Conservation (phyloP, 1,140 invertebrate genomes). For the Drosophila carrolli region DNA sequence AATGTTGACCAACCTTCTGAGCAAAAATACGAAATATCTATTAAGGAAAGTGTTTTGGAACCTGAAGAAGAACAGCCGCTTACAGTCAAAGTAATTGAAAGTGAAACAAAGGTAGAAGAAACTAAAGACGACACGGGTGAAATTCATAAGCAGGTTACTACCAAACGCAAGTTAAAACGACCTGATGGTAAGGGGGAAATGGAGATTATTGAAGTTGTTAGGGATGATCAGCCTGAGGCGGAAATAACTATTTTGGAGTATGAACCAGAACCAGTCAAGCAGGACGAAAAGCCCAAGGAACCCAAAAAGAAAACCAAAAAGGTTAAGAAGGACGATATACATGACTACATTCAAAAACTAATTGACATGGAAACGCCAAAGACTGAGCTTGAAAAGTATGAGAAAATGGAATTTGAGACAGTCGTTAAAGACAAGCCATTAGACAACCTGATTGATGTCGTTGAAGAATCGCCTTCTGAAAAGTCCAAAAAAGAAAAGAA, state of each 20-base stretch:
- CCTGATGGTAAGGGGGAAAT: slow-evolving; percentile 79
- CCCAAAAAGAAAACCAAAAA: slow-evolving; percentile 72
- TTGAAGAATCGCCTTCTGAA: slow-evolving; percentile 40
- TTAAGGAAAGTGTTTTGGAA: slow-evolving; percentile 48
- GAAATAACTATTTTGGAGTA: slow-evolving; percentile 79
- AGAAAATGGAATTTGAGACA: slow-evolving; percentile 77
- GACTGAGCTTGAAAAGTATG: slow-evolving; percentile 80
- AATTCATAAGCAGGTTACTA: slow-evolving; percentile 83
- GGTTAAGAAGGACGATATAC: slow-evolving; percentile 72
- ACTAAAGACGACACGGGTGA: slow-evolving; percentile 66
- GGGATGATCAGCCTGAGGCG: slow-evolving; percentile 81
- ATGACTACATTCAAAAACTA: slow-evolving; percentile 77
- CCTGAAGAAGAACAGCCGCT: slow-evolving; percentile 40
- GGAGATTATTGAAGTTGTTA: slow-evolving; percentile 83
- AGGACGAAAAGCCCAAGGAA: slow-evolving; percentile 65
- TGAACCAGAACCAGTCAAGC: slow-evolving; percentile 51
- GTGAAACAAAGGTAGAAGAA: slow-evolving; percentile 70
- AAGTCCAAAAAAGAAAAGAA: slow-evolving; percentile 65
- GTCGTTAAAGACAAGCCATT: slow-evolving; percentile 63
- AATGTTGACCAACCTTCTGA: slow-evolving; percentile 16
- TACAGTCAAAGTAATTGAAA: slow-evolving; percentile 68
- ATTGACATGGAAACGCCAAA: slow-evolving; percentile 80
- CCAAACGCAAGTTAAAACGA: slow-evolving; percentile 84
- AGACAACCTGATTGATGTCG: slow-evolving; percentile 34
- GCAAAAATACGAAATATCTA: slow-evolving; percentile 40